Evolutionary conservation across 2,888 invertebrate species (phyloP), one percentile per base, ranked within the genome.

Genomic region (Tetragonula carbonaria): DNA sequence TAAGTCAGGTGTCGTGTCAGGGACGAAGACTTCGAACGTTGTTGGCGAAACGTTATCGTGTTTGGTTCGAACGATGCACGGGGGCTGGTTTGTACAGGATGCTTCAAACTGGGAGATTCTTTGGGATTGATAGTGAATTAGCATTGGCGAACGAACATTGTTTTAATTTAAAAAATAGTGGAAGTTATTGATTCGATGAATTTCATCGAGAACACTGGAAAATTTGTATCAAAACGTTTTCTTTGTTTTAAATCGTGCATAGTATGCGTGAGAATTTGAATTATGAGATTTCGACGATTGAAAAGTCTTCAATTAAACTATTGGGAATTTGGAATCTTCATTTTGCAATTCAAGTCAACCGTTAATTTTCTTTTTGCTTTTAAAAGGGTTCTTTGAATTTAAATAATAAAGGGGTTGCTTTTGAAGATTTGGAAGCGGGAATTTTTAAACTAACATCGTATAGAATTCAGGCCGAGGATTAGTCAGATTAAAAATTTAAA

Each of bases 1-100:
- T 63, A 75, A 84, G 67, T 82, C 75, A 23, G 23, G 23, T 23
- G 82, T 73, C 67, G 57, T 65, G 74, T 78, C 81, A 78, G 66
- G 77, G 74, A 71, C 72, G 72, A 59, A 62, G 14, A 23, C 74
- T 63, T 45, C 50, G 51, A 74, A 23, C 45, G 21, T 16, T 21
- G 57, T 2, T 21, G 74, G 65, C 72, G 50, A 63, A 73, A 73
- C 45, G 59, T 45, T 45, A 68, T 50, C 18, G 50, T 28, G 45
- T 51, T 77, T 33, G 28, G 5, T 45, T 28, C 13, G 57, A 13
- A 23, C 18, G 5, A 18, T 16, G 45, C 70, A 18, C n/a, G 14
- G 18, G 59, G 18, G 45, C 45, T 50, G 14, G 3, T 6, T 73
- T 59, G 23, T 62, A 73, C 59, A 62, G 50, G 23, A 4, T 8